These are phyloP conservation scores for Papilio gigon DNA, from an alignment of 2,888 invertebrate species.

Conservation along the genomic window DNA sequence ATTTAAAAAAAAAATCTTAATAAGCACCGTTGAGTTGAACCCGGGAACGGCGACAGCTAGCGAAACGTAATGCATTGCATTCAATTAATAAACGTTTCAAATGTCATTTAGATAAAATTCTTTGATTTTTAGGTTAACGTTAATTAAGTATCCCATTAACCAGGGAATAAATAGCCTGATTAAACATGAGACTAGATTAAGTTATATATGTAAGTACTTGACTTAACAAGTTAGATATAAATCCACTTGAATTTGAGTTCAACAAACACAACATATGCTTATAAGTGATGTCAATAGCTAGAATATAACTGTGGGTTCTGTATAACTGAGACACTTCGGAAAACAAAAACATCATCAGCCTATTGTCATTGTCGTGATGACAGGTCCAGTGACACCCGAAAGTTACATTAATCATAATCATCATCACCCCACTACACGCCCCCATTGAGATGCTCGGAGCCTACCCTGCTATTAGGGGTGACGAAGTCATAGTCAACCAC, in stretches of 20 bases:
- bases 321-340: neutral
- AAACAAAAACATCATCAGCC: neutral
- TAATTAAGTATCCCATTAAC: neutral
- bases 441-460: too few relatives aligned
- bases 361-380: too few relatives aligned
- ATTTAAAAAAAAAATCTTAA: too few relatives aligned
- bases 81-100: neutral
- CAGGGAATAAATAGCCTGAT: neutral
- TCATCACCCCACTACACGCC: too few relatives aligned
- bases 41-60: neutral
- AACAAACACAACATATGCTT: neutral
- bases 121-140: neutral
- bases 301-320: neutral
- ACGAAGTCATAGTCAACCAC: too few relatives aligned
- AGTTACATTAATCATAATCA: too few relatives aligned
- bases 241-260: neutral
- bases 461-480: too few relatives aligned
- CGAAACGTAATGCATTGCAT: neutral
- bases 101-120: constrained; percentile 11
- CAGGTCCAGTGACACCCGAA: too few relatives aligned
- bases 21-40: neutral
- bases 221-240: constrained; percentile 3
- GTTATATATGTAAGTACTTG: neutral
- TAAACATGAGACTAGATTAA: neutral
- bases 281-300: neutral